Evolutionary conservation across 2,888 invertebrate species (phyloP).

Genomic region (Neoaliturus tenellus): DNA sequence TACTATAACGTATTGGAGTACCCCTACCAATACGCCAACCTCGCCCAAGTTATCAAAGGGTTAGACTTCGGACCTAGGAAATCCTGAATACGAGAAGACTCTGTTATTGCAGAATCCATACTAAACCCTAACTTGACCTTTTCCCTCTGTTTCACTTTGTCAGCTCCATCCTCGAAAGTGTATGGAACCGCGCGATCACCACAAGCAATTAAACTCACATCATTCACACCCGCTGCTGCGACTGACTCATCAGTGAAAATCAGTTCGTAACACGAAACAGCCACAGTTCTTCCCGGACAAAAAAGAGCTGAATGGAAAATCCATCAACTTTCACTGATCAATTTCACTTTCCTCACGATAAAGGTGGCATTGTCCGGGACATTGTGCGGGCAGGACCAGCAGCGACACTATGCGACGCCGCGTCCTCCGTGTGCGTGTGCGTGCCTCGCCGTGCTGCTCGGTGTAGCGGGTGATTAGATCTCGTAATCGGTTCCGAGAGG

Average conservation of each 20-base stretch:
- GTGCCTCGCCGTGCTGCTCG: neutral
- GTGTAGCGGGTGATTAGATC: neutral
- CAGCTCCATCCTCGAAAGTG: too few species aligned
- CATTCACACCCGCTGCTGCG: neutral
- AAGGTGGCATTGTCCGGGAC: neutral
- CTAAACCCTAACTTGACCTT: too few species aligned
- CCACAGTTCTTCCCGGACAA: neutral
- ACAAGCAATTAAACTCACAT: neutral
- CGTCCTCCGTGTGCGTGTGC: neutral
- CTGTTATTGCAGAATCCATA: too few species aligned
- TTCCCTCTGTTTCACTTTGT: too few species aligned
- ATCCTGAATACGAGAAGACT: too few species aligned
- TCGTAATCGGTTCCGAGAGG: neutral
- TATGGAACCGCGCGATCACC: neutral
- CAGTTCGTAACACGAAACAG: neutral
- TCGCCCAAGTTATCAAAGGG: too few species aligned
- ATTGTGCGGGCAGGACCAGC: neutral
- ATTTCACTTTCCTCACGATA: constrained; percentile 42
- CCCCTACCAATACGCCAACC: too few species aligned
- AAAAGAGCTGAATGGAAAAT: constrained; percentile 20
- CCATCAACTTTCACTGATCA: constrained; percentile 51
- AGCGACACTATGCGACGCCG: too few species aligned
- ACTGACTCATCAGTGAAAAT: neutral
- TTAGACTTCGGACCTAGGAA: too few species aligned
- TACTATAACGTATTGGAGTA: too few species aligned